Base-by-base conservation (phyloP, 2,888 invertebrate species). In the Trissonchulus latispiculum region DNA sequence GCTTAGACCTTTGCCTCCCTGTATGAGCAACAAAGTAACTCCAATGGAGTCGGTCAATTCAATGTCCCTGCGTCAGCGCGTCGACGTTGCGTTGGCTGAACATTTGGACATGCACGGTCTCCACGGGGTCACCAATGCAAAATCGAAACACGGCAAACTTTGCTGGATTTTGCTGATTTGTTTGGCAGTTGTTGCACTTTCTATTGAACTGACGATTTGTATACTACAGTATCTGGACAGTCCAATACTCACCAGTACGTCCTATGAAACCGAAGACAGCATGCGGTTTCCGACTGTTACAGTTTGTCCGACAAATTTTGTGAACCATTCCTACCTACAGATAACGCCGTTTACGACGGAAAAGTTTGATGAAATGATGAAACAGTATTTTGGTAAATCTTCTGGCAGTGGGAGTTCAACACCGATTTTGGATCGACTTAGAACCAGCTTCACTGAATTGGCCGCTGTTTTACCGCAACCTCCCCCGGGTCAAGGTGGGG, bases 231-330 rank as follows among this genome's bases (percentile, higher is more conserved):
- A 15, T 28, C 18, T 64, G 18, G 35, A 64, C 28, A 64, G 28
- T 28, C 66, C 66, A 33, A 64, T 64, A 32, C 8, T 33, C 8
- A 64, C 66, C n/a, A 15, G 15, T 8, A 32, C 28, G 8, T 32
- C 66, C 8, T 33, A 32, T 64, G 66, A 64, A 64, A 29, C 31
- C 8, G 8, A 8, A 8, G 8, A 29, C 8, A 15, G 8, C 35
- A 8, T 64, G n/a, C 66, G 28, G 8, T 64, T 64, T 15, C 66
- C 66, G 8, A 64, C 66, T 15, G 18, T 64, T 32, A 15, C 8
- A 8, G 8, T 64, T 8, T 64, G 66, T 64, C 66, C 66, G 8
- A 32, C 31, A 29, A 64, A 64, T 64, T 64, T 64, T 64, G 35
- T 64, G 28, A 64, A 64, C 28, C 32, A 33, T 32, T 15, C 8